Percentiles rank a stretch among this genome's conserved stretches.
These are phyloP conservation scores for Rhynchophorus ferrugineus DNA, from an alignment of 1,140 invertebrate genomes.

Conservation along the genomic window DNA sequence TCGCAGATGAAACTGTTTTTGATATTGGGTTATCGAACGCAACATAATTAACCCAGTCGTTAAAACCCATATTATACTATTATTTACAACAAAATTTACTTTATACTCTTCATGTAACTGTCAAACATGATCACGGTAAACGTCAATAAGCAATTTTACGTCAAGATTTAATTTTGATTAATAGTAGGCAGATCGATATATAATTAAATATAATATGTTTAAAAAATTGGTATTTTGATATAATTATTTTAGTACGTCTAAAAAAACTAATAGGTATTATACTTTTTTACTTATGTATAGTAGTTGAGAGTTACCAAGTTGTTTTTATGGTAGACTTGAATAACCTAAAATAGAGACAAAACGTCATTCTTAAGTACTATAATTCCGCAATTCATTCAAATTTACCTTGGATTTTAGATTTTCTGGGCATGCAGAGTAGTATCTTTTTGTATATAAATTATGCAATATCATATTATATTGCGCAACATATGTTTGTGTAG, in stretches of 20 bases:
- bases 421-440: neutral
- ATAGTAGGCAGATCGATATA: too few relatives aligned
- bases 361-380: too few relatives aligned
- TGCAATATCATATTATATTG: conserved; percentile 20
- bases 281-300: too few relatives aligned
- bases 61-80: conserved; percentile 22
- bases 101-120: neutral
- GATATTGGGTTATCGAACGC: conserved; percentile 36
- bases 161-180: too few relatives aligned
- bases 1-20: conserved; percentile 23
- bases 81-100: neutral
- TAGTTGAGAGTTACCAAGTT: too few relatives aligned
- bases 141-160: neutral
- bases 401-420: neutral
- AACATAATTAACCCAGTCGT: conserved; percentile 32
- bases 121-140: neutral
- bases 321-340: too few relatives aligned
- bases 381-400: too few relatives aligned
- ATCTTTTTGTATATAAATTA: conserved; percentile 5
- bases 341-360: too few relatives aligned
- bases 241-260: too few relatives aligned
- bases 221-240: too few relatives aligned
- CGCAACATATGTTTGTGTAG: conserved; percentile 19
- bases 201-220: too few relatives aligned
- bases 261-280: too few relatives aligned